Percentiles rank a stretch among this genome's conserved stretches.
These are phyloP conservation scores for Panthera tigris DNA, from an alignment of 2,113 vertebrate genomes.

Conservation along the genomic window DNA sequence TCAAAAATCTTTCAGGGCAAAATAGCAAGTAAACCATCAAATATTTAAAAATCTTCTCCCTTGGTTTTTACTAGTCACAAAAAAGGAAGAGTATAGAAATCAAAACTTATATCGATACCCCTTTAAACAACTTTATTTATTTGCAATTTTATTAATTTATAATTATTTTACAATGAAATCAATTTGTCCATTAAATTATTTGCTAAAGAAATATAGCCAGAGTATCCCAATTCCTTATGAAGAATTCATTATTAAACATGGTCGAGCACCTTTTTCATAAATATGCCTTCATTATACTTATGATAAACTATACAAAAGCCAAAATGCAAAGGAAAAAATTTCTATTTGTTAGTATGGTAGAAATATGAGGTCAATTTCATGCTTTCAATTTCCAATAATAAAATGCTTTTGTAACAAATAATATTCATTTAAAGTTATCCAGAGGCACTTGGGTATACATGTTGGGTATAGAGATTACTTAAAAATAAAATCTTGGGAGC, in stretches of 20 bases:
- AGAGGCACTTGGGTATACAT: not conserved
- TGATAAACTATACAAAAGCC: conserved; percentile 34
- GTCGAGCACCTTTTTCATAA: conserved; percentile 7
- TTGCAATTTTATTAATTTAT: not conserved
- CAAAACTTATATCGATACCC: not conserved
- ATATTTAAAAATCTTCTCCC: conserved; percentile 20
- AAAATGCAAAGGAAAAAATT: conserved; percentile 16
- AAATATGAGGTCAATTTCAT: conserved; percentile 43
- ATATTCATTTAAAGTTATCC: not conserved
- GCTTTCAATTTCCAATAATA: conserved; percentile 53
- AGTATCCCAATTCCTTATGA: conserved; percentile 36
- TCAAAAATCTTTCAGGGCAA: conserved; percentile 35
- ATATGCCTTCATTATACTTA: conserved; percentile 13
- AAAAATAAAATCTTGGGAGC: not conserved
- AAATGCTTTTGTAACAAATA: conserved; percentile 47
- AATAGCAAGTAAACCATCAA: conserved; percentile 32
- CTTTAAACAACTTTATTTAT: not conserved
- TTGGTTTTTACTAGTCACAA: conserved; percentile 25
- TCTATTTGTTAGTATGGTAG: conserved; percentile 22
- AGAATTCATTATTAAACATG: conserved; percentile 41
- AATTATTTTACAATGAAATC: conserved; percentile 48
- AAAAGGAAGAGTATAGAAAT: conserved; percentile 45
- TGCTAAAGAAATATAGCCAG: conserved; percentile 1
- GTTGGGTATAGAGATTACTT: not conserved
- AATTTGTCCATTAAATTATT: conserved; percentile 40